Percentiles rank a stretch among this genome's conserved stretches.
These are phyloP conservation scores for rat (Rattus norvegicus) DNA, from an alignment of 2,113 vertebrate species.

Conservation along the genomic window DNA sequence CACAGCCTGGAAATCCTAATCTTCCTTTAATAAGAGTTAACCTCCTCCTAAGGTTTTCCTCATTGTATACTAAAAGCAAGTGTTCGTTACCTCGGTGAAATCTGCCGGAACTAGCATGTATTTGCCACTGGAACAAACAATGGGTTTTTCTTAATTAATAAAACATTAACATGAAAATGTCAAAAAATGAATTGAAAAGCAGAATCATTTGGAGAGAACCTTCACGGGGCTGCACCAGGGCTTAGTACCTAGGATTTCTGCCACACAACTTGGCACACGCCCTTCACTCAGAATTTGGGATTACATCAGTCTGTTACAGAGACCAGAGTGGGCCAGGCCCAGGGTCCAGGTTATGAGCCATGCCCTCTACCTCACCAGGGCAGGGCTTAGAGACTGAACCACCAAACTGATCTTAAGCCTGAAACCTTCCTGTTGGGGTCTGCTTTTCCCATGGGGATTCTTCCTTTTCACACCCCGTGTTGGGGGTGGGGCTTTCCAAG, in stretches of 20 bases:
- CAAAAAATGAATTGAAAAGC: neutral
- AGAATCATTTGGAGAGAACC: neutral
- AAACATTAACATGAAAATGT: constrained; percentile 19
- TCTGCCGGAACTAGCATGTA: constrained; percentile 99
- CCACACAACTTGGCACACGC: neutral
- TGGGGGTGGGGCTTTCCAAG: neutral
- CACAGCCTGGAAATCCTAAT: neutral
- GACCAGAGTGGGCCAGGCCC: neutral
- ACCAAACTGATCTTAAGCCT: neutral
- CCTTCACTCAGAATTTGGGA: neutral
- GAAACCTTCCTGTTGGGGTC: neutral
- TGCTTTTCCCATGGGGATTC: neutral
- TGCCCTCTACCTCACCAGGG: neutral
- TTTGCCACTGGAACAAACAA: constrained; percentile 90
- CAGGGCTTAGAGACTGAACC: neutral
- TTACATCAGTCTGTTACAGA: neutral
- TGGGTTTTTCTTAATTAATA: constrained; percentile 45
- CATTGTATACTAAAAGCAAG: constrained; percentile 7
- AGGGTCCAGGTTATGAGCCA: no score
- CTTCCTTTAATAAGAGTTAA: constrained; percentile 14
- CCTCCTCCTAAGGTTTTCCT: neutral
- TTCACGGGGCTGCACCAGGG: neutral
- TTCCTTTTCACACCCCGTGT: no score
- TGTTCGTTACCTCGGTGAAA: constrained; percentile 94
- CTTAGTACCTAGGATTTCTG: no score